Evolutionary conservation across 1,140 invertebrate genomes (phyloP).

Genomic region (Antheraea pernyi): DNA sequence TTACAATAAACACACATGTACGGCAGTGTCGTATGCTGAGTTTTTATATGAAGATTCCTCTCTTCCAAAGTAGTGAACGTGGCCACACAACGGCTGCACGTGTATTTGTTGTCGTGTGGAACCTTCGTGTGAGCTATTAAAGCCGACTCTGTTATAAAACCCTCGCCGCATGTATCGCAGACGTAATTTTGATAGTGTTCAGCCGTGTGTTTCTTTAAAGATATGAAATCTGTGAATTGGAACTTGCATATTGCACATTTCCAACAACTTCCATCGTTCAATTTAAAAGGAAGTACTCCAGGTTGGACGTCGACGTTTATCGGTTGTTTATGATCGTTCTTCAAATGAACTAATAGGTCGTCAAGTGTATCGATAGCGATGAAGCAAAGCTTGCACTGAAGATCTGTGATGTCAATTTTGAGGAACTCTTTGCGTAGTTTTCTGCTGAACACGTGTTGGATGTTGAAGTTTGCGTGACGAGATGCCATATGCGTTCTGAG

Average conservation of each 20-base stretch:
- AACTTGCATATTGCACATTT: conserved; percentile 62
- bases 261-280: conserved; percentile 61
- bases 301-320: conserved; percentile 60
- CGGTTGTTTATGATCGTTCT: conserved; percentile 65
- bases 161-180: conserved; percentile 74
- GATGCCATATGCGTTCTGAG: conserved; percentile 61
- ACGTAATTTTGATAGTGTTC: conserved; percentile 73
- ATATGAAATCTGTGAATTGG: conserved; percentile 70
- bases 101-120: conserved; percentile 65
- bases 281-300: conserved; percentile 61
- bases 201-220: conserved; percentile 65
- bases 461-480: conserved; percentile 59
- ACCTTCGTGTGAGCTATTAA: conserved; percentile 61
- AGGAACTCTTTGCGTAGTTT: conserved; percentile 64
- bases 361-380: conserved; percentile 57
- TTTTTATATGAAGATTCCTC: conserved; percentile 59
- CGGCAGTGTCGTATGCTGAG: conserved; percentile 56
- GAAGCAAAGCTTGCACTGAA: conserved; percentile 67
- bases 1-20: conserved; percentile 72
- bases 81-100: conserved; percentile 65
- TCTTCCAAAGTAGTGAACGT: conserved; percentile 67
- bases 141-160: conserved; percentile 67
- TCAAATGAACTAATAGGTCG: conserved; percentile 60
- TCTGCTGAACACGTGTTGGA: conserved; percentile 59
- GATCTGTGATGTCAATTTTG: conserved; percentile 65